Evolutionary conservation across 2,113 vertebrate genomes (phyloP).

Genomic region (Spilogale gracilis): DNA sequence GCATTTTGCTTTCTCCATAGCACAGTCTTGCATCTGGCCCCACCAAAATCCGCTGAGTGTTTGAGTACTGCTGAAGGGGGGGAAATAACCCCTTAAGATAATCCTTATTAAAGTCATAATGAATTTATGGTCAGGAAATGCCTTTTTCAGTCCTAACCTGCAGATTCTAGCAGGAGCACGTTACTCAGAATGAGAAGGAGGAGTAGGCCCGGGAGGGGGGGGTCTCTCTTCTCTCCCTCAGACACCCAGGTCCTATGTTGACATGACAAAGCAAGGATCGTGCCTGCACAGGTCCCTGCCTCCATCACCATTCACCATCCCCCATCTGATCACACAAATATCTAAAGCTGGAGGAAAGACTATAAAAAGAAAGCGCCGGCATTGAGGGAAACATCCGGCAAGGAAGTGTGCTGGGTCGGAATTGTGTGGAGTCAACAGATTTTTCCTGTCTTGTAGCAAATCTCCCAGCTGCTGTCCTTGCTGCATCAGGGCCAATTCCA

Average conservation of each 20-base stretch:
- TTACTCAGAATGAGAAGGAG: not conserved
- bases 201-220: not conserved
- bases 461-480: conserved; percentile 98
- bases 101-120: conserved; percentile 40
- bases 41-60: conserved; percentile 13
- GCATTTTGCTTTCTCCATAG: not conserved
- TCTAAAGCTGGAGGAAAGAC: conserved; percentile 87
- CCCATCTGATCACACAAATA: conserved; percentile 81
- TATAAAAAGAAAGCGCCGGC: conserved; percentile 86
- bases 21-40: not conserved
- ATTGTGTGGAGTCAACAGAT: conserved; percentile 85
- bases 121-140: conserved; percentile 44
- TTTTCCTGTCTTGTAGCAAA: conserved; percentile 91
- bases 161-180: not conserved
- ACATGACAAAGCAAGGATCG: not conserved
- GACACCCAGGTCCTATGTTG: not conserved
- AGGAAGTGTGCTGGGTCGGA: conserved; percentile 88
- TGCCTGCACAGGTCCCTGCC: not conserved
- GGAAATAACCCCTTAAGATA: conserved; percentile 35
- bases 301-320: conserved; percentile 39
- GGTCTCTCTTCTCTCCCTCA: not conserved
- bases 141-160: not conserved
- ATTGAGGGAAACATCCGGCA: conserved; percentile 86
- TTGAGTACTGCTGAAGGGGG: not conserved
- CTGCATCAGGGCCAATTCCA: conserved; percentile 95